Percentiles rank a stretch among this genome's conserved stretches.
Evolutionary conservation across 2,113 vertebrate species (phyloP).

Genomic region (Barnardius zonarius): DNA sequence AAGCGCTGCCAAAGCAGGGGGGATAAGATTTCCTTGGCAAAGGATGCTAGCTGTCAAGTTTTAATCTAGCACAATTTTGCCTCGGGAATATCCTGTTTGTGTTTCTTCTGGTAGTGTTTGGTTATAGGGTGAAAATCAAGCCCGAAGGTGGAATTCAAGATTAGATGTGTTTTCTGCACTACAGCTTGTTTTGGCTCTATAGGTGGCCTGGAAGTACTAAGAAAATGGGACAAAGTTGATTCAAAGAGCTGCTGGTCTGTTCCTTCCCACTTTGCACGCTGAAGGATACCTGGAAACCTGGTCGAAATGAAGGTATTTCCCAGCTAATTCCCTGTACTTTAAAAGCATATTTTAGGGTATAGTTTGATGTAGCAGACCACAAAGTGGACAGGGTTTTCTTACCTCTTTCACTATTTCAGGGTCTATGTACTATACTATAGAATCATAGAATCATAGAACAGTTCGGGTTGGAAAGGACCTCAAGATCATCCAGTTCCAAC

Average conservation of each 20-base stretch:
- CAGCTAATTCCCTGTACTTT: not conserved
- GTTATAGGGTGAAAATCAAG: not conserved
- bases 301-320: not conserved
- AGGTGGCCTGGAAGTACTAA: not conserved
- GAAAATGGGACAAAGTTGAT: not conserved
- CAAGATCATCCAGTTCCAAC: no score
- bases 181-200: not conserved
- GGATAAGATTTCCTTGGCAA: not conserved
- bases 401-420: not conserved
- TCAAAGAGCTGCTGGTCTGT: not conserved
- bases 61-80: not conserved
- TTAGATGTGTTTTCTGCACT: not conserved
- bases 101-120: not conserved
- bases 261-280: not conserved
- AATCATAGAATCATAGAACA: no score
- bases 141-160: not conserved
- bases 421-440: accelerated
- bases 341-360: not conserved
- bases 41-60: not conserved
- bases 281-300: not conserved
- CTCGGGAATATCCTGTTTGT: not conserved
- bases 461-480: no score
- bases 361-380: not conserved
- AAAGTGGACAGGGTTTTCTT: not conserved
- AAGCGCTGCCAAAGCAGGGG: not conserved